Conservation (phyloP, 2,797 vertebrate genomes). For the Xerus rutilus region DNA sequence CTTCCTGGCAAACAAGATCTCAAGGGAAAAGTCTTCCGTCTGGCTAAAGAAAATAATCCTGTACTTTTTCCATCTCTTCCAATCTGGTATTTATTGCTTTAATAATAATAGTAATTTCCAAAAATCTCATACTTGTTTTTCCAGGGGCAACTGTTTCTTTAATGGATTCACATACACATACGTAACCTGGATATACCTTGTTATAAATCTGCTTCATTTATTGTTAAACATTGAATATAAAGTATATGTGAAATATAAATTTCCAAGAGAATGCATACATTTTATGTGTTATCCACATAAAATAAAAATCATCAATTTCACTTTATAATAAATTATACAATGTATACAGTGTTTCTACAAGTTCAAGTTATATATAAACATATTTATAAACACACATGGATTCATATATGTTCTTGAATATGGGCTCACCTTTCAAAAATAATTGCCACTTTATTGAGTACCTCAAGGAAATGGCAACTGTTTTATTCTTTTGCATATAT, state of each 20-base stretch:
- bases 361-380: neutral
- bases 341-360: neutral
- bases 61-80: conserved; percentile 44
- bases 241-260: neutral
- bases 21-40: conserved; percentile 49
- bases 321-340: neutral
- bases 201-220: neutral
- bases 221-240: neutral
- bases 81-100: conserved; percentile 52
- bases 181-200: neutral
- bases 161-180: neutral
- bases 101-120: neutral
- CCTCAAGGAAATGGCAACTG: conserved; percentile 53
- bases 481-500: conserved; percentile 71
- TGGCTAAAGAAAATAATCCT: conserved; percentile 67
- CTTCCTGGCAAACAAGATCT: conserved; percentile 65
- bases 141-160: neutral
- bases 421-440: conserved; percentile 39
- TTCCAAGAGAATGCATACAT: neutral
- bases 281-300: neutral
- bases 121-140: neutral
- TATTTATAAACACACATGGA: neutral
- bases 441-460: conserved; percentile 50
- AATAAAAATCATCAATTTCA: neutral
- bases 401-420: conserved; percentile 44